Percentiles rank a stretch among this genome's conserved stretches.
Conservation (phyloP, 2,113 vertebrate genomes). For the Bufo gargarizans region DNA sequence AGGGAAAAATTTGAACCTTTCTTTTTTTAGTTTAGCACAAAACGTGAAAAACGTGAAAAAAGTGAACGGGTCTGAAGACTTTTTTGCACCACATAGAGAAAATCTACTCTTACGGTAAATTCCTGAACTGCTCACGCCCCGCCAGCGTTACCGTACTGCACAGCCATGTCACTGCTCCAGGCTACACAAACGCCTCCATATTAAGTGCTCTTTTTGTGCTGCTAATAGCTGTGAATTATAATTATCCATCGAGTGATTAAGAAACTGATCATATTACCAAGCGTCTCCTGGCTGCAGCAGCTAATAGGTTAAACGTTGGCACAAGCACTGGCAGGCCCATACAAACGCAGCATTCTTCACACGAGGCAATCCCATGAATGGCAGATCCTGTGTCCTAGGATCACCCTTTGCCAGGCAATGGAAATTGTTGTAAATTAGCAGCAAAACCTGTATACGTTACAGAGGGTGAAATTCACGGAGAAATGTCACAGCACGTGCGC, state of each 20-base stretch:
- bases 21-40: too few species aligned
- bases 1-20: too few species aligned
- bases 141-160: background rate
- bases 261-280: constrained; percentile 5
- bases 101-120: background rate
- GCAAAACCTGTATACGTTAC: too few species aligned
- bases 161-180: background rate
- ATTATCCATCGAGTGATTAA: background rate
- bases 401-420: too few species aligned
- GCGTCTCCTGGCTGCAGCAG: background rate
- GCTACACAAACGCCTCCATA: background rate
- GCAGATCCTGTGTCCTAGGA: too few species aligned
- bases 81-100: too few species aligned
- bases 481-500: too few species aligned
- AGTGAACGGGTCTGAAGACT: too few species aligned
- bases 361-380: too few species aligned
- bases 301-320: background rate
- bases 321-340: background rate
- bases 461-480: too few species aligned
- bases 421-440: too few species aligned
- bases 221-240: background rate
- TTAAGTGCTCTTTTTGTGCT: background rate
- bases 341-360: background rate
- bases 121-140: background rate
- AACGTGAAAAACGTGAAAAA: too few species aligned